Evolutionary conservation across 1,140 invertebrate species (phyloP).

Genomic region (Diuraphis noxia): DNA sequence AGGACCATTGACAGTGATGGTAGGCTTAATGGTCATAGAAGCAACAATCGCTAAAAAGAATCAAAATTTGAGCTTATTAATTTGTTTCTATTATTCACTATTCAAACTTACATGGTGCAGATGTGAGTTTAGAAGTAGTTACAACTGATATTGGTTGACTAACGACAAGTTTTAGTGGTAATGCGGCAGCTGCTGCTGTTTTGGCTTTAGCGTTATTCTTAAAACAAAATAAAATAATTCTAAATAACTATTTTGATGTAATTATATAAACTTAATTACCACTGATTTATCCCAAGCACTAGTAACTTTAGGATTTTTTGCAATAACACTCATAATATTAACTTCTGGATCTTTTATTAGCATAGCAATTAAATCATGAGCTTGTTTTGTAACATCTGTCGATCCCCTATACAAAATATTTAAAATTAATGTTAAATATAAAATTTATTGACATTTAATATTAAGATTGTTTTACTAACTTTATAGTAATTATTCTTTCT

Average conservation of each 20-base stretch:
- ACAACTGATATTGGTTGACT: background rate
- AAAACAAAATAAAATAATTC: constrained; percentile 12
- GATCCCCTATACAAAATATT: constrained; percentile 70
- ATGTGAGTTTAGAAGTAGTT: constrained; percentile 23
- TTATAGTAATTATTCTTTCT: constrained; percentile 92
- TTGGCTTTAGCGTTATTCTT: constrained; percentile 56
- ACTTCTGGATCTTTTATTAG: constrained; percentile 92
- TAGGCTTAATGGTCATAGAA: constrained; percentile 46
- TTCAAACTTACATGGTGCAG: background rate
- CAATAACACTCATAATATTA: constrained; percentile 75
- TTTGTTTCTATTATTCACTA: background rate
- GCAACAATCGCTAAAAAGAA: constrained; percentile 21
- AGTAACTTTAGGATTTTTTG: constrained; percentile 67
- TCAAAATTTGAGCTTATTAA: background rate
- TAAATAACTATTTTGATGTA: background rate
- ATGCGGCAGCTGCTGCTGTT: constrained; percentile 45
- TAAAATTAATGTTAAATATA: background rate
- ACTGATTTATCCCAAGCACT: constrained; percentile 67
- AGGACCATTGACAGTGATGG: constrained; percentile 35
- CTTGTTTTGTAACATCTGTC: constrained; percentile 87
- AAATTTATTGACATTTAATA: background rate
- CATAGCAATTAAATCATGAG: constrained; percentile 80
- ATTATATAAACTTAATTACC: constrained; percentile 53
- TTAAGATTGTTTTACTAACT: constrained; percentile 65
- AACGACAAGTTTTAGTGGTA: constrained; percentile 35